Evolutionary conservation across 2,888 invertebrate genomes (phyloP).

Genomic region (Mesorhabditis spiculigera): DNA sequence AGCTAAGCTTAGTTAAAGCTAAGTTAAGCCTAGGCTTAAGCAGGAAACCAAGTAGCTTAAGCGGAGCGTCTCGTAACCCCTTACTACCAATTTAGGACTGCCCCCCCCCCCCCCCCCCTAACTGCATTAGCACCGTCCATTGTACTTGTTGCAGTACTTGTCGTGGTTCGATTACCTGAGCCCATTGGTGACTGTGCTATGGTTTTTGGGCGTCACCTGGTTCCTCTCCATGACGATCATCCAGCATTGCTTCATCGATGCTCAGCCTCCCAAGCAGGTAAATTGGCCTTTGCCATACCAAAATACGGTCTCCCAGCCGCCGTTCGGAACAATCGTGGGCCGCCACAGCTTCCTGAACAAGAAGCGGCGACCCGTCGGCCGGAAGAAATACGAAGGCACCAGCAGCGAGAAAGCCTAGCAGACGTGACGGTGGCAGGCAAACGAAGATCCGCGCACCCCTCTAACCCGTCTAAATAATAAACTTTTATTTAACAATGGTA

Average conservation of each 20-base stretch:
- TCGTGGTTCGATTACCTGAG: background rate
- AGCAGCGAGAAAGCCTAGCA: too few relatives aligned
- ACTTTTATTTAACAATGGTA: too few relatives aligned
- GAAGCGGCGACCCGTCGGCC: background rate
- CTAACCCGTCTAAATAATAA: too few relatives aligned
- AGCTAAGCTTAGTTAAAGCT: too few relatives aligned
- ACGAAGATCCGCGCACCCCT: too few relatives aligned
- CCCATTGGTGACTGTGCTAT: background rate
- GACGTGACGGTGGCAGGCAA: too few relatives aligned
- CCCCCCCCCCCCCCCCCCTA: too few relatives aligned
- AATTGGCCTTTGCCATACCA: background rate
- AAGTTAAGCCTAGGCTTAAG: too few relatives aligned
- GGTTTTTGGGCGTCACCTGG: conserved; percentile 1
- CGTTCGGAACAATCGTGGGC: background rate
- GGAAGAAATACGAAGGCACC: background rate
- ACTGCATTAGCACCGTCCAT: too few relatives aligned
- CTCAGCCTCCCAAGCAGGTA: background rate
- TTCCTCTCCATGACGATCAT: background rate
- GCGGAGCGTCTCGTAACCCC: too few relatives aligned
- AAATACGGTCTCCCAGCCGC: background rate
- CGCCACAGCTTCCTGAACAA: background rate
- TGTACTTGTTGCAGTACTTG: background rate
- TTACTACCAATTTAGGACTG: too few relatives aligned
- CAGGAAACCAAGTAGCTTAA: too few relatives aligned
- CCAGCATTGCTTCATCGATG: conserved; percentile 2